These are phyloP conservation scores for Mustelus asterias DNA, from an alignment of 2,113 vertebrate genomes.

Conservation along the genomic window DNA sequence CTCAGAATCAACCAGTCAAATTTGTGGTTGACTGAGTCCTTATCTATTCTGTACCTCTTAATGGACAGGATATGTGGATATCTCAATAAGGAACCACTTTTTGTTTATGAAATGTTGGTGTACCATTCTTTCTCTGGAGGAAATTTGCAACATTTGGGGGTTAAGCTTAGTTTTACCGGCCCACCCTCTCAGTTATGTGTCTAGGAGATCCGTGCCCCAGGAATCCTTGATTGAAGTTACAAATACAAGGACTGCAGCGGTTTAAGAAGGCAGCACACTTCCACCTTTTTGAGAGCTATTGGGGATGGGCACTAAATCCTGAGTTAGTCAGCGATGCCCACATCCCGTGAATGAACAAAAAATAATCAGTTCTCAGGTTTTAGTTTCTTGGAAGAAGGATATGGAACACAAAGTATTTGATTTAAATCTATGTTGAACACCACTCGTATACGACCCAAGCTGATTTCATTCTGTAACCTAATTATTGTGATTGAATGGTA, in stretches of 20 bases:
- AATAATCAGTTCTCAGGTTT: neutral
- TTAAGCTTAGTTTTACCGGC: neutral
- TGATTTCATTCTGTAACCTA: conserved; percentile 13
- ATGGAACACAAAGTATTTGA: neutral
- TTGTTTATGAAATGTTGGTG: neutral
- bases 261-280: too few species aligned
- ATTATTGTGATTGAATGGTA: conserved; percentile 12
- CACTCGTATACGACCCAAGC: neutral
- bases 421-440: neutral
- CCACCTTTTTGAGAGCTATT: too few species aligned
- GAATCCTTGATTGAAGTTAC: neutral
- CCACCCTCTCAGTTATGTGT: neutral
- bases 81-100: neutral
- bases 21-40: neutral
- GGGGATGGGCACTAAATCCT: too few species aligned
- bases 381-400: neutral
- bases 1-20: neutral
- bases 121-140: neutral
- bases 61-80: neutral
- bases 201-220: neutral
- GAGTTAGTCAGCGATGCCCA: too few species aligned
- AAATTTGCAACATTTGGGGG: neutral
- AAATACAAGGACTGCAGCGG: too few species aligned
- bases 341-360: too few species aligned
- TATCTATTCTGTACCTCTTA: neutral